These are phyloP conservation scores for Bellardia bayeri DNA, from an alignment of 2,888 invertebrate genomes.

Conservation along the genomic window DNA sequence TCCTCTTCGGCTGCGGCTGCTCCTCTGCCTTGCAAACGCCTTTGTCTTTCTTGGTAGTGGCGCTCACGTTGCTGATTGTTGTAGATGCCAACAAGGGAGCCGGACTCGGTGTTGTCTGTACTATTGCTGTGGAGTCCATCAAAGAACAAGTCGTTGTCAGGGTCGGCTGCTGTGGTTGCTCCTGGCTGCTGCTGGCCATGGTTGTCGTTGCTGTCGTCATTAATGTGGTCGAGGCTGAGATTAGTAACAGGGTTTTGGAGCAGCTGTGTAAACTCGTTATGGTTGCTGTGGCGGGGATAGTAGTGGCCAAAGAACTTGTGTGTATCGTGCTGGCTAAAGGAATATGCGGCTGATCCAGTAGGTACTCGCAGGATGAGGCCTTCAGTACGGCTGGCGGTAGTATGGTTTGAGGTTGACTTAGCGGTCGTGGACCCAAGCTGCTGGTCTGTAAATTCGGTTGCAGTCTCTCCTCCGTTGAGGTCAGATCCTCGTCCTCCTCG, in stretches of 20 bases:
- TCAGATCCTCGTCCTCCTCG: constrained; percentile 74
- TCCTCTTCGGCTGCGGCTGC: constrained; percentile 42
- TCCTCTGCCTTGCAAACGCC: constrained; percentile 74
- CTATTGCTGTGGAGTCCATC: constrained; percentile 78
- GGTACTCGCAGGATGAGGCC: constrained; percentile 83
- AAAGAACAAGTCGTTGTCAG: constrained; percentile 82
- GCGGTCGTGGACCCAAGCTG: constrained; percentile 77
- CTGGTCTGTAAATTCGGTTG: constrained; percentile 77
- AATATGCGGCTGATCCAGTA: constrained; percentile 79
- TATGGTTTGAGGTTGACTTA: constrained; percentile 76
- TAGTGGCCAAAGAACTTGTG: constrained; percentile 42
- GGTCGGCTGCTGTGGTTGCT: constrained; percentile 60
- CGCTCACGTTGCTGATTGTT: constrained; percentile 86
- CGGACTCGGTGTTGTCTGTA: constrained; percentile 84
- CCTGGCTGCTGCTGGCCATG: constrained; percentile 84
- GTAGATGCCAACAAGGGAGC: constrained; percentile 86
- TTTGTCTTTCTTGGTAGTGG: constrained; percentile 82
- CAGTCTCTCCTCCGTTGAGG: constrained; percentile 76
- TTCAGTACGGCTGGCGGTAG: constrained; percentile 74
- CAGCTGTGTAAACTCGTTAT: constrained; percentile 56
- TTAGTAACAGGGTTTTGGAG: constrained; percentile 75
- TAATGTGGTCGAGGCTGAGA: constrained; percentile 84
- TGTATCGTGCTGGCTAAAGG: constrained; percentile 54
- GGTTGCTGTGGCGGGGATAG: constrained; percentile 15
- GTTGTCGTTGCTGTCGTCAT: constrained; percentile 79